A percentile compares a stretch with the other conserved stretches of the same genome.
Evolutionary conservation across 2,797 vertebrate species (phyloP).

Genomic region (Melanotaenia boesemani): DNA sequence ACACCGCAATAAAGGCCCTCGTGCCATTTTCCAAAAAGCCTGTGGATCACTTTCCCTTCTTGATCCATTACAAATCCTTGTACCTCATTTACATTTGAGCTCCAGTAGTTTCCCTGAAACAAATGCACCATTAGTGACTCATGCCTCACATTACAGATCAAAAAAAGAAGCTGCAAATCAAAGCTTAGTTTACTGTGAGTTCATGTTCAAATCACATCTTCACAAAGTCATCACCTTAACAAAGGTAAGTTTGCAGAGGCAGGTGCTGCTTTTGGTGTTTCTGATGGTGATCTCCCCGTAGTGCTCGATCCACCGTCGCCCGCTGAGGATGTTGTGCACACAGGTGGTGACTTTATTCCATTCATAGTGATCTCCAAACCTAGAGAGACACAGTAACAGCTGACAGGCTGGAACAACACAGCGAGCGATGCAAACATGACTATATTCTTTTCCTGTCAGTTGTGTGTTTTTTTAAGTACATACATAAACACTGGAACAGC

Average conservation of each 20-base stretch:
- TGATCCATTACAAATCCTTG: slow-evolving; percentile 98
- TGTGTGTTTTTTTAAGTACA: not conserved
- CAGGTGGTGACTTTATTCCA: slow-evolving; percentile 99
- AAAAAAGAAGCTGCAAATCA: not conserved
- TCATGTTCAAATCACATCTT: not conserved
- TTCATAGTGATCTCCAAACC: slow-evolving; percentile 95
- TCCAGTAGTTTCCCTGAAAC: slow-evolving; percentile 96
- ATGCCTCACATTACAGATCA: not conserved
- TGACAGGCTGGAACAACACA: not conserved
- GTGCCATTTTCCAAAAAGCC: slow-evolving; percentile 98
- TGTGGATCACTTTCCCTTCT: slow-evolving; percentile 95
- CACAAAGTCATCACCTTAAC: slow-evolving; percentile 81
- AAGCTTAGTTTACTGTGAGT: not conserved
- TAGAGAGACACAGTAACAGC: slow-evolving; percentile 57
- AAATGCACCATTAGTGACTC: slow-evolving; percentile 2
- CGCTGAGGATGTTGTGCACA: slow-evolving; percentile 99
- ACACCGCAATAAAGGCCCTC: slow-evolving; percentile 96
- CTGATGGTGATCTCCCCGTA: slow-evolving; percentile 98
- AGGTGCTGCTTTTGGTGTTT: slow-evolving; percentile 93
- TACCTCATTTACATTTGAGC: slow-evolving; percentile 96
- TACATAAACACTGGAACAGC: too few relatives aligned
- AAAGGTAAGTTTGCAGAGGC: slow-evolving; percentile 99
- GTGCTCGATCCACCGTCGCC: slow-evolving; percentile 97
- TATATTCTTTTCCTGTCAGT: not conserved
- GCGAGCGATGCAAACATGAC: not conserved